phyloP scores from a whole-genome alignment of 2,113 vertebrate genomes.

The Aspiorhynchus laticeps region DNA sequence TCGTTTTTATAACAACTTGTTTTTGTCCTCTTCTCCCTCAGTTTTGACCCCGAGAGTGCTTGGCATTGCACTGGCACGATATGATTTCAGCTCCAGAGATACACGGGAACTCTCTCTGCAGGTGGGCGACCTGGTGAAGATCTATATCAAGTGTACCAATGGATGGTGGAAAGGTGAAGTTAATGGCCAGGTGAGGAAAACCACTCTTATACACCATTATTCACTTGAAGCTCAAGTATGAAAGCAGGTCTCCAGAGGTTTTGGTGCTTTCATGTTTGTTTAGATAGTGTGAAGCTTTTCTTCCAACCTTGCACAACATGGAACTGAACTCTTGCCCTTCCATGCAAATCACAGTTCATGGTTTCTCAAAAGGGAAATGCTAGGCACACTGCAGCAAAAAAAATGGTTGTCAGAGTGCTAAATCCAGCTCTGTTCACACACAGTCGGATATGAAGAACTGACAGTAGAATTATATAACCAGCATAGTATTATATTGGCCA shows the following conservation, averaged over 20 bases:
- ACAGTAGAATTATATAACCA: background rate
- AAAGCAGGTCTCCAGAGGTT: background rate
- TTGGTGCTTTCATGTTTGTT: background rate
- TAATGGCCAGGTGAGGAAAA: conserved; percentile 74
- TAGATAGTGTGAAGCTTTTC: background rate
- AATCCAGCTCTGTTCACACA: background rate
- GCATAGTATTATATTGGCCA: background rate
- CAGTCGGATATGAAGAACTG: background rate
- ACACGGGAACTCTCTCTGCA: conserved; percentile 86
- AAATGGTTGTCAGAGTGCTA: background rate
- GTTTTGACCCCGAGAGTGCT: conserved; percentile 87
- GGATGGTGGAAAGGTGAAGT: conserved; percentile 96
- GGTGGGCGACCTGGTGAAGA: conserved; percentile 90
- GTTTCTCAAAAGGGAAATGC: background rate
- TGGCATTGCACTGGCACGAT: conserved; percentile 88
- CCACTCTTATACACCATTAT: background rate
- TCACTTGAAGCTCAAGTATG: background rate
- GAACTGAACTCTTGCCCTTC: conserved; percentile 1
- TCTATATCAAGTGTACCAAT: conserved; percentile 88
- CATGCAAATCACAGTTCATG: background rate
- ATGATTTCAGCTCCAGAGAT: conserved; percentile 91
- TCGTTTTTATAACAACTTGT: background rate
- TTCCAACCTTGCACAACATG: background rate
- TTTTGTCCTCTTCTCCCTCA: conserved; percentile 53
- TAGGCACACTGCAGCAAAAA: background rate